Conservation (phyloP, 2,888 invertebrate species). For the Aphodius sticticus region DNA sequence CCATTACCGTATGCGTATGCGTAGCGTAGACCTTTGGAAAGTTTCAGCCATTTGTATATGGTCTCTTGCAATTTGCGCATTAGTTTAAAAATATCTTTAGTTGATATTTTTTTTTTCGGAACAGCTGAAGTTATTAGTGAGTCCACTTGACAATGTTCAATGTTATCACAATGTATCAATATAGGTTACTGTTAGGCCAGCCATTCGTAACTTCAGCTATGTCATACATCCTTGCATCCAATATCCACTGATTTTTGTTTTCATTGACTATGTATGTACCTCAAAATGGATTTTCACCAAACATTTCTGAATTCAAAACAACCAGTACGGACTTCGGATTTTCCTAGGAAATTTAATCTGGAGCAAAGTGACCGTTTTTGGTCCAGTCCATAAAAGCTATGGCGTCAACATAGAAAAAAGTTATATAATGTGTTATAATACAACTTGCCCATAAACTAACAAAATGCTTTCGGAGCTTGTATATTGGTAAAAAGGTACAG, state of each 20-base stretch:
- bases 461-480: no score
- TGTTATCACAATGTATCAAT: background rate
- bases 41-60: constrained; percentile 12
- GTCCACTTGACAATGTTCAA: background rate
- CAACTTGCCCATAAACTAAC: no score
- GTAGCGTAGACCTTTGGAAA: constrained; percentile 9
- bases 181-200: background rate
- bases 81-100: background rate
- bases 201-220: background rate
- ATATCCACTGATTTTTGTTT: constrained; percentile 31
- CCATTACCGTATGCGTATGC: constrained; percentile 18
- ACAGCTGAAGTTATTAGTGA: background rate
- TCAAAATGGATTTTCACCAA: constrained; percentile 46
- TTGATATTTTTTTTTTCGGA: background rate
- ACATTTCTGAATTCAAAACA: constrained; percentile 27
- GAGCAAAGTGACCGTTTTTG: background rate
- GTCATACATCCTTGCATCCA: constrained; percentile 32
- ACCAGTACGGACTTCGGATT: constrained; percentile 19
- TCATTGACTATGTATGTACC: constrained; percentile 32
- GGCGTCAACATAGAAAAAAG: background rate
- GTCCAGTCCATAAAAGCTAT: background rate
- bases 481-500: no score
- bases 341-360: background rate
- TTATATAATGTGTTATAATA: no score
- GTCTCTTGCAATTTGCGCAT: constrained; percentile 21